These are phyloP conservation scores for Drosophila rufa DNA, from an alignment of 1,140 invertebrate genomes.

Conservation along the genomic window DNA sequence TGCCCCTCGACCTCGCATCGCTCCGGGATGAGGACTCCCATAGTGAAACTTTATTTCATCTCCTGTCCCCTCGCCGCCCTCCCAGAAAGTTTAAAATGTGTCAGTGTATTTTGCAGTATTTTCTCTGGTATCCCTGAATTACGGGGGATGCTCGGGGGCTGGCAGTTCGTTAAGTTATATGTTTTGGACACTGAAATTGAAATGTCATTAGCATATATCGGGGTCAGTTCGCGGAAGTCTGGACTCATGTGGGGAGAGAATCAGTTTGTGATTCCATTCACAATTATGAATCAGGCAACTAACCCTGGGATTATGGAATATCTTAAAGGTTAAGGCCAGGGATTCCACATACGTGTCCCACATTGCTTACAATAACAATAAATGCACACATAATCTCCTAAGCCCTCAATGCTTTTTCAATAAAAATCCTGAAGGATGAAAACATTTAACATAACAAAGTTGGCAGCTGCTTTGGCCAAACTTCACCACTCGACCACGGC, in stretches of 20 bases:
- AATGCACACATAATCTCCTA: conserved; percentile 7
- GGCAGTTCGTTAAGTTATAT: conserved; percentile 21
- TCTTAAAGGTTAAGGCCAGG: conserved; percentile 3
- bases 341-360: background rate
- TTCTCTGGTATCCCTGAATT: conserved; percentile 25
- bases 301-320: background rate
- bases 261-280: background rate
- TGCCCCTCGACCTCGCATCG: conserved; percentile 1
- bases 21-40: conserved; percentile 6
- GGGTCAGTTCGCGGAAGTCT: conserved; percentile 1
- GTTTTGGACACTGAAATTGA: conserved; percentile 43
- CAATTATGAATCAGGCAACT: too few species aligned
- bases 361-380: background rate
- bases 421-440: conserved; percentile 30
- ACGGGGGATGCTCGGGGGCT: background rate
- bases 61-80: conserved; percentile 8
- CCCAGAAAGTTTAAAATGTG: conserved; percentile 63
- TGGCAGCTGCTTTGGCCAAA: conserved; percentile 34
- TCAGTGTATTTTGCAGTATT: conserved; percentile 47
- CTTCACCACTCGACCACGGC: conserved; percentile 46
- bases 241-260: background rate
- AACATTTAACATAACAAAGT: conserved; percentile 20
- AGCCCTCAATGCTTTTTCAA: conserved; percentile 12
- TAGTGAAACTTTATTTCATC: conserved; percentile 57
- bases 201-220: conserved; percentile 36